Conservation (phyloP, 2,888 invertebrate species). For the Eutolmus rufibarbis region DNA sequence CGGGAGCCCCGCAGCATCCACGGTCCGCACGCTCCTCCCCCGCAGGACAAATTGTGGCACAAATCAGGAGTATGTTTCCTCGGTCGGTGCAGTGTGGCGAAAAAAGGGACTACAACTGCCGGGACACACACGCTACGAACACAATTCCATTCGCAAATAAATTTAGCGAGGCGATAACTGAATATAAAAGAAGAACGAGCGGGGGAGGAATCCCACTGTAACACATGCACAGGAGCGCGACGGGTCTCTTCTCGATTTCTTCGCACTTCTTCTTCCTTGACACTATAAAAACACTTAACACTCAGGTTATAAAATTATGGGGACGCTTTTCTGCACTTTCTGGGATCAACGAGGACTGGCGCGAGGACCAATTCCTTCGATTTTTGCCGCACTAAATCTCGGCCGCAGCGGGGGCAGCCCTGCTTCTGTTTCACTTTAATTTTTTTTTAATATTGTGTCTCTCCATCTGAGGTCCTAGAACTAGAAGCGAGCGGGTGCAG, state of each 20-base stretch:
- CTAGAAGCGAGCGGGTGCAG: not conserved
- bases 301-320: constrained; percentile 9
- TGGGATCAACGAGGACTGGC: not conserved
- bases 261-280: not conserved
- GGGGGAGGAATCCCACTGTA: not conserved
- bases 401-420: not conserved
- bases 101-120: not conserved
- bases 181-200: not conserved
- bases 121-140: constrained; percentile 2
- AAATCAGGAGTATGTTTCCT: not conserved
- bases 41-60: not conserved
- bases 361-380: not conserved
- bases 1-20: not conserved
- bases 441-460: not conserved
- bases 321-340: not conserved
- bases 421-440: not conserved
- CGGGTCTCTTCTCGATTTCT: not conserved
- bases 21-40: not conserved
- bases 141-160: constrained; percentile 9
- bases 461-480: not conserved
- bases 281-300: constrained; percentile 34
- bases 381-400: not conserved
- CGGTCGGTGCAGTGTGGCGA: not conserved
- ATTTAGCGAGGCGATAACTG: not conserved
- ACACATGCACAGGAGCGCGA: constrained; percentile 3